These are phyloP conservation scores for Mormoops blainvillei DNA, from an alignment of 2,113 vertebrate species.

Conservation along the genomic window DNA sequence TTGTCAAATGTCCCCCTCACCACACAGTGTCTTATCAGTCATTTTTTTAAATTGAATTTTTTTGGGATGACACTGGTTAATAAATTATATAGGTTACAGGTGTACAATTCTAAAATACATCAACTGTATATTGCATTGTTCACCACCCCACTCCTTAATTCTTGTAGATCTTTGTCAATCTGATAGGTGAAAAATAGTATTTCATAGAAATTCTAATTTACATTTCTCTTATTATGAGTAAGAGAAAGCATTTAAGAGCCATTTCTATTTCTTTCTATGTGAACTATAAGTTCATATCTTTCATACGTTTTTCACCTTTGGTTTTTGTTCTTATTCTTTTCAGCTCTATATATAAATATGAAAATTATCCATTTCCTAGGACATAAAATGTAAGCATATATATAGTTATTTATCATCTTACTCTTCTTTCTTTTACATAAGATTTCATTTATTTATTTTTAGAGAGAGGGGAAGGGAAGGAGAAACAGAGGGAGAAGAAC, in stretches of 20 bases:
- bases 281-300: background rate
- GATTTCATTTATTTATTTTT: no score
- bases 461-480: no score
- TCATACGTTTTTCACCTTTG: background rate
- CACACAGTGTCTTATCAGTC: background rate
- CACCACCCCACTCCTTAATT: no score
- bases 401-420: background rate
- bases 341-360: background rate
- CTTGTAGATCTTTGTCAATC: background rate
- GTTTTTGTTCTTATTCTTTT: background rate
- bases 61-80: no score
- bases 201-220: slow-evolving; percentile 4
- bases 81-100: no score
- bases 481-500: no score
- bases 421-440: background rate
- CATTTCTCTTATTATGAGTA: background rate
- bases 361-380: background rate
- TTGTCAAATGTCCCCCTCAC: background rate
- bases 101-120: no score
- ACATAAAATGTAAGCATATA: background rate
- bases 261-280: slow-evolving; percentile 2
- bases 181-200: background rate
- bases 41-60: no score
- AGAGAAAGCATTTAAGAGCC: background rate
- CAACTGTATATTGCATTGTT: no score